phyloP scores from a whole-genome alignment of 2,797 vertebrate genomes.

The Anguilla pacifica region DNA sequence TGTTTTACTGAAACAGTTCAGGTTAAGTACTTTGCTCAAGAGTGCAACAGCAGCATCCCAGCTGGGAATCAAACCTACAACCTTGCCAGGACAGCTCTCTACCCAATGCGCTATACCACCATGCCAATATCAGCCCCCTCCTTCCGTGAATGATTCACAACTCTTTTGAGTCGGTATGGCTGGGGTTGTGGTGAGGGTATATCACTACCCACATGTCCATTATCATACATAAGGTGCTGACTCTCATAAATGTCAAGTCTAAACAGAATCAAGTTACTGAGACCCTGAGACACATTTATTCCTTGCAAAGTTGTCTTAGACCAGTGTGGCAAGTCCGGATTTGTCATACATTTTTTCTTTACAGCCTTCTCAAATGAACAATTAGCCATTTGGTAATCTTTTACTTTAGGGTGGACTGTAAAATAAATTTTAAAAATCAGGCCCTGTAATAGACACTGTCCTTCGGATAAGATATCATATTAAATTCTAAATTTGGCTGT shows the following conservation, averaged over 20 bases:
- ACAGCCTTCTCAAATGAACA: conserved; percentile 47
- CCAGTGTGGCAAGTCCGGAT: not conserved
- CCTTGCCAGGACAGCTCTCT: no score
- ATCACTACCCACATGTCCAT: not conserved
- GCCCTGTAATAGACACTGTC: not conserved
- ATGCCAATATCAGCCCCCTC: no score
- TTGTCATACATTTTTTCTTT: not conserved
- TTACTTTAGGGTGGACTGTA: conserved; percentile 51
- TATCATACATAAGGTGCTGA: not conserved
- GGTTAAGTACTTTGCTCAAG: no score
- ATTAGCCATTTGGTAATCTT: conserved; percentile 54
- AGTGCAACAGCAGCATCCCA: no score
- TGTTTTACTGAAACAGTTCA: no score
- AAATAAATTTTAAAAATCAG: conserved; percentile 32
- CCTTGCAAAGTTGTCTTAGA: not conserved
- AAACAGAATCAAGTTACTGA: not conserved
- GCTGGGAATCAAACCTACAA: no score
- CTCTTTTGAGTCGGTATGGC: not conserved
- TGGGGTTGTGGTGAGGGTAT: not conserved
- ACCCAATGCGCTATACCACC: no score
- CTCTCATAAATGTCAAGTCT: conserved; percentile 6
- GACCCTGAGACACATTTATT: not conserved
- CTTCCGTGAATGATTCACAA: not conserved
- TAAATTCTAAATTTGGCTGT: not conserved
- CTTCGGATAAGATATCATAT: not conserved